Evolutionary conservation across 2,888 invertebrate species (phyloP), one percentile per base, ranked within the genome.

Genomic region (Protophormia terraenovae): DNA sequence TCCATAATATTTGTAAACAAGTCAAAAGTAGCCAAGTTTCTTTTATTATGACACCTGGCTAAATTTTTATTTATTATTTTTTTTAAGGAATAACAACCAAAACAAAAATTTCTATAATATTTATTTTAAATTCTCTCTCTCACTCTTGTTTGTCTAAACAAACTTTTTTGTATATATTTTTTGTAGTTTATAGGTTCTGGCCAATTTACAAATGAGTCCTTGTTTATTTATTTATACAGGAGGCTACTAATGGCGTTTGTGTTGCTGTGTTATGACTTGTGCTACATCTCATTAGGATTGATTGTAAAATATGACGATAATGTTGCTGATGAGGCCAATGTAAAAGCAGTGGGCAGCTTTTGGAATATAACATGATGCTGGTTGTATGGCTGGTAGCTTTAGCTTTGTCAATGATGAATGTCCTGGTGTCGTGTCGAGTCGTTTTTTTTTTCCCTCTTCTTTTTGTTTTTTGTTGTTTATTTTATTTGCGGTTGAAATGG

Each of bases 1-100:
- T 91, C 90, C 90, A 90, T 90, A 88, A 90, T 90, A 89, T 90
- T 90, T 89, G 83, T n/a, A 55, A 22, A 87, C 89, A 88, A 88
- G 88, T 87, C 87, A 87, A 88, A 66, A 16, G 66, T 29, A 10
- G 66, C 87, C 75, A 78, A 84, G 72, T 66, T 78, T 55, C 53
- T 62, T 38, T 55, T 76, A 53, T 66, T 62, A 22, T 24, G 55
- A 75, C 75, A 69, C 73, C 85, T 79, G 82, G 78, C 73, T 62
- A 35, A 72, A 72, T 32, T n/a, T 29, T n/a, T n/a, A n/a, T n/a
- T n/a, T n/a, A n/a, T n/a, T n/a, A n/a, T n/a, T n/a, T 55, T 55
- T n/a, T 35, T 72, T n/a, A n/a, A 27, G 16, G 32, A 72, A 50
- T 29, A 32, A 29, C 60, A 62, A 53, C 19, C 19, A 10, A 35